Evolutionary conservation across 2,888 invertebrate species (phyloP), one percentile per base, ranked within the genome.

Genomic region (Hyles lineata): DNA sequence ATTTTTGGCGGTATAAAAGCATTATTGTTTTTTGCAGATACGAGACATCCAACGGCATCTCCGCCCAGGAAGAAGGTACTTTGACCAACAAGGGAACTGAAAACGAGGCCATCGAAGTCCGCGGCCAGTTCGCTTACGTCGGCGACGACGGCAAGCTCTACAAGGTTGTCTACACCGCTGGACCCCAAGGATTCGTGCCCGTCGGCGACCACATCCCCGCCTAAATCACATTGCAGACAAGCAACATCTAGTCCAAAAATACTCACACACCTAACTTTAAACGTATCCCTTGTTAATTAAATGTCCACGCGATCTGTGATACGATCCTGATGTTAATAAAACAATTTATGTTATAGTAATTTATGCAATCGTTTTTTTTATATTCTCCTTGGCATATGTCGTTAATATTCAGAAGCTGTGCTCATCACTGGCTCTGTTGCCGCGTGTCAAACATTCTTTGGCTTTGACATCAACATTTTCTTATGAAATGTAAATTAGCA

Each of bases 131-230:
- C 90, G 80, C 88, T 3, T 93, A 91, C 90, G 23, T 74, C 76
- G 95, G 93, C 19, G 82, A 85, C 35, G 95, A 95, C 73, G 95
- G 95, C 60, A 82, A 90, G 29, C 50, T 82, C 72, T 95, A 96
- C 92, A 79, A 81, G 52, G 88, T 96, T 67, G 85, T 79, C 73
- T 96, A 95, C 92, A 77, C 90, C 75, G 95, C 96, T 61, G 86
- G 95, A 85, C 91, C 95, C 84, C 82, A 90, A 79, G 96, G 96
- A 19, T 96, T 95, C 94, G 92, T 92, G 78, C 90, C 96, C 83
- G 58, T 72, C 19, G 92, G 88, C n/a, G 83, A 84, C 69, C 92
- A 93, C 74, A 72, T 93, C 59, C 92, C 92, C 71, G 73, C 76
- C 25, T 88, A 88, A 87, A 74, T 75, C 70, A 63, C 19, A 25